Percentiles rank a stretch among this genome's conserved stretches.
Conservation (phyloP, 2,797 vertebrate genomes). For the Phrynocephalus guinanensis region DNA sequence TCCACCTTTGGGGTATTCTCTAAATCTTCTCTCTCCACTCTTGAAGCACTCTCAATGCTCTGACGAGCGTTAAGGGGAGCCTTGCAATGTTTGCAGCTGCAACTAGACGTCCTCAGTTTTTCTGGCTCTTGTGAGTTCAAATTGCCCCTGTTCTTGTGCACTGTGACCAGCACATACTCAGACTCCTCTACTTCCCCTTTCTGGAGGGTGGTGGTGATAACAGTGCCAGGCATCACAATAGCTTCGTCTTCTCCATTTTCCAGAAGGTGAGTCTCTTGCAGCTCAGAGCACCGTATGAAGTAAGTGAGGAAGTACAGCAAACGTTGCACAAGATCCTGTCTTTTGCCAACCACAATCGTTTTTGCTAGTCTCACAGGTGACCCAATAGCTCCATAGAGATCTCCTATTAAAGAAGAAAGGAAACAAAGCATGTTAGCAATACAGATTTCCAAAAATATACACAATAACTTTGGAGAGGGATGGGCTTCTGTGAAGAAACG, state of each 20-base stretch:
- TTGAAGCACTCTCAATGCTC: constrained; percentile 69
- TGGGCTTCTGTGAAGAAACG: background rate
- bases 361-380: constrained; percentile 93
- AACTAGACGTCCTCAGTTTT: constrained; percentile 81
- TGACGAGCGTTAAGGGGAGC: constrained; percentile 77
- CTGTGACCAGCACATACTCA: constrained; percentile 94
- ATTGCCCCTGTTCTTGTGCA: constrained; percentile 92
- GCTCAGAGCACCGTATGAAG: constrained; percentile 98
- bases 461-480: background rate
- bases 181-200: constrained; percentile 98
- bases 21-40: constrained; percentile 72
- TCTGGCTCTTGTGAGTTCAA: constrained; percentile 83
- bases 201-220: constrained; percentile 95
- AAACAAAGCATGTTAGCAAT: background rate
- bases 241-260: constrained; percentile 95
- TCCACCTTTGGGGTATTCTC: constrained; percentile 68
- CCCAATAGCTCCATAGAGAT: constrained; percentile 96
- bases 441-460: background rate
- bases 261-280: constrained; percentile 94
- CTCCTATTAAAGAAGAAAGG: constrained; percentile 80
- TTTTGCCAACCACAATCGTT: constrained; percentile 92
- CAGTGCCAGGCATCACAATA: constrained; percentile 95
- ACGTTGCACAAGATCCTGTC: constrained; percentile 95
- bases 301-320: constrained; percentile 97
- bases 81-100: constrained; percentile 87